Evolutionary conservation across 2,888 invertebrate species (phyloP), one percentile per base, ranked within the genome.

Genomic region (Elmis aenea): DNA sequence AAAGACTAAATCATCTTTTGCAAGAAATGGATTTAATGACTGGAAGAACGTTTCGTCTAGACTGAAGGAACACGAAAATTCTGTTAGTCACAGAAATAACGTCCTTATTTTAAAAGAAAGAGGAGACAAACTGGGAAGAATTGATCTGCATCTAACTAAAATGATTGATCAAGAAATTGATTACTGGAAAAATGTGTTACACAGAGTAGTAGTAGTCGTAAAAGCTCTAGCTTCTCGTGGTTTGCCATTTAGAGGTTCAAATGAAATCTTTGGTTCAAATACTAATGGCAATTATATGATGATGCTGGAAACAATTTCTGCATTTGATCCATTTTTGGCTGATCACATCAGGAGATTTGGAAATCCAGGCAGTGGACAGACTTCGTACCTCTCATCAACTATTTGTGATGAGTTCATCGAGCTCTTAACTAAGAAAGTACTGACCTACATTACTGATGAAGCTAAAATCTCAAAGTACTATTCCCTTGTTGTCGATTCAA

Each of bases 301-400:
- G 29, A 21, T 35, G 20, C 11, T 58, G 10, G 56, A 61, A 42
- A 34, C 57, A 9, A 20, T 59, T 13, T 42, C 57, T 8, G 41
- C 58, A 33, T 62, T 52, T 33, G 57, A 60, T 43, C 48, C 53
- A 3, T 61, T 60, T 37, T 32, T 59, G 23, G 33, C 23, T n/a
- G 31, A 41, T 22, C 57, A 59, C 41, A 42, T 59, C 18, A 16
- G 38, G 31, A 45, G 46, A 20, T 42, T 56, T 42, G 50, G 45
- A 8, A 54, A 52, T 42, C 22, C 12, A 27, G 52, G 50, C n/a
- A 43, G 34, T 31, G 51, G 52, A 5, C 11, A 33, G 10, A 37
- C 33, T 14, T 41, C 33, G 1, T 55, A 56, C 32, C 35, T 55
- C 24, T 55, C 52, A 5, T 43, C 40, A 4, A 48, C 42, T 6